A percentile compares a stretch with the other conserved stretches of the same genome.
Conservation (phyloP, 1,140 invertebrate genomes). For the Lasaia peninsularis region DNA sequence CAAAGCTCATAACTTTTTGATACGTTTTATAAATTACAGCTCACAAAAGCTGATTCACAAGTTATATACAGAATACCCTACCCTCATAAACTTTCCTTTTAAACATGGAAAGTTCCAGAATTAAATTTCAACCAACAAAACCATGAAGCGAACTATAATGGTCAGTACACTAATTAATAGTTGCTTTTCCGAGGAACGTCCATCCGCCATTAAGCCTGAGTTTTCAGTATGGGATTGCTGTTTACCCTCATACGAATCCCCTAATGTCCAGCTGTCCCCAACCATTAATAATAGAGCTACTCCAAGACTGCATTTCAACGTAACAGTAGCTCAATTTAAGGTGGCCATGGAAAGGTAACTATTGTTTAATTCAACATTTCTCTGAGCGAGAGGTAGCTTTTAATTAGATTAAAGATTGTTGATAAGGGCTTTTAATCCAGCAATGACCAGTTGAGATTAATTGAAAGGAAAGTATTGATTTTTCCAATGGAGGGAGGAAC, state of each 20-base stretch:
- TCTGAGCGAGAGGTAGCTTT: conserved; percentile 47
- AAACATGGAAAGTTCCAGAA: background rate
- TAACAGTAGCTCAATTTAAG: conserved; percentile 13
- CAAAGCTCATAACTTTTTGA: background rate
- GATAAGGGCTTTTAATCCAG: conserved; percentile 59
- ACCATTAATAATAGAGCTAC: conserved; percentile 18
- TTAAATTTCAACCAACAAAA: conserved; percentile 1
- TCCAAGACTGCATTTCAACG: background rate
- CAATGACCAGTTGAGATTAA: conserved; percentile 45
- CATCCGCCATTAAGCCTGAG: conserved; percentile 58
- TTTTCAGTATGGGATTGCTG: conserved; percentile 50
- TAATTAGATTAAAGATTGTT: conserved; percentile 69
- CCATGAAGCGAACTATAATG: background rate
- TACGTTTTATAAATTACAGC: background rate
- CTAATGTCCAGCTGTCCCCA: conserved; percentile 41
- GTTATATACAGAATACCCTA: background rate
- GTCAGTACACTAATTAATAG: conserved; percentile 52
- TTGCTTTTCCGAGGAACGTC: conserved; percentile 42
- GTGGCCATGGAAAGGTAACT: conserved; percentile 37
- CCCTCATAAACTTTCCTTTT: background rate
- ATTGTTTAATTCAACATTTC: conserved; percentile 62
- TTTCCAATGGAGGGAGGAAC: background rate
- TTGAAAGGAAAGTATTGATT: conserved; percentile 48
- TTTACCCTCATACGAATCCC: conserved; percentile 49
- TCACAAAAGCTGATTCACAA: too few species aligned